These are phyloP conservation scores for Arvicola amphibius DNA, from an alignment of 2,797 vertebrate genomes.

Conservation along the genomic window DNA sequence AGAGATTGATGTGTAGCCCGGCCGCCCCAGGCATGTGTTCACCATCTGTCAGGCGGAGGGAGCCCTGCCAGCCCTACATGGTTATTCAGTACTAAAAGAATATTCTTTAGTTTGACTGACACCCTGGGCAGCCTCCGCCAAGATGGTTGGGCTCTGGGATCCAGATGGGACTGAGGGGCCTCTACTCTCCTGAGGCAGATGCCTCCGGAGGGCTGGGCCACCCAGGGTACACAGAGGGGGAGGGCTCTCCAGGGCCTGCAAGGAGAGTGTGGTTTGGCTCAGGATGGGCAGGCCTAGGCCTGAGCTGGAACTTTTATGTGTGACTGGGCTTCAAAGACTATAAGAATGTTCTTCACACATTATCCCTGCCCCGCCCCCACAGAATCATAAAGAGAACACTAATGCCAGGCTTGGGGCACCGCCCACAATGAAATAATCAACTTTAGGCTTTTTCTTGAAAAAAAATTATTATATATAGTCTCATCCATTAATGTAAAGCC, in stretches of 20 bases:
- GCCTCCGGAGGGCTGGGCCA: slow-evolving; percentile 83
- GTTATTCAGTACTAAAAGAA: slow-evolving; percentile 84
- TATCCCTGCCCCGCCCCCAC: neutral
- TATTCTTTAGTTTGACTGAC: slow-evolving; percentile 87
- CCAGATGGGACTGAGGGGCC: slow-evolving; percentile 82
- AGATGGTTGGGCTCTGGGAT: slow-evolving; percentile 81
- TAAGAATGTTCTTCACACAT: slow-evolving; percentile 69
- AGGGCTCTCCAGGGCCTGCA: slow-evolving; percentile 61
- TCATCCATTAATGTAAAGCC: neutral
- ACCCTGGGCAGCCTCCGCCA: slow-evolving; percentile 81
- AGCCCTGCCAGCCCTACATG: slow-evolving; percentile 82
- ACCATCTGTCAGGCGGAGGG: slow-evolving; percentile 84
- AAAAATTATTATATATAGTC: neutral
- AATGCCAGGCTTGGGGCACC: neutral
- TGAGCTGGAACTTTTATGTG: slow-evolving; percentile 73
- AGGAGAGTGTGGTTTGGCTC: slow-evolving; percentile 78
- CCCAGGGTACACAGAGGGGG: slow-evolving; percentile 66
- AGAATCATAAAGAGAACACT: neutral
- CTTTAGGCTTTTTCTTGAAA: neutral
- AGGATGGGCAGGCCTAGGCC: slow-evolving; percentile 73
- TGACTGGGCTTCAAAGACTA: slow-evolving; percentile 78
- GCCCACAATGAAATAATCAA: neutral
- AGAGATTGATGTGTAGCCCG: slow-evolving; percentile 82
- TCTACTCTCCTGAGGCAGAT: slow-evolving; percentile 73
- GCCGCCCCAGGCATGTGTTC: slow-evolving; percentile 83